Percentiles rank a stretch among this genome's conserved stretches.
Conservation (phyloP, 2,113 vertebrate genomes). For the Patagioenas fasciata region DNA sequence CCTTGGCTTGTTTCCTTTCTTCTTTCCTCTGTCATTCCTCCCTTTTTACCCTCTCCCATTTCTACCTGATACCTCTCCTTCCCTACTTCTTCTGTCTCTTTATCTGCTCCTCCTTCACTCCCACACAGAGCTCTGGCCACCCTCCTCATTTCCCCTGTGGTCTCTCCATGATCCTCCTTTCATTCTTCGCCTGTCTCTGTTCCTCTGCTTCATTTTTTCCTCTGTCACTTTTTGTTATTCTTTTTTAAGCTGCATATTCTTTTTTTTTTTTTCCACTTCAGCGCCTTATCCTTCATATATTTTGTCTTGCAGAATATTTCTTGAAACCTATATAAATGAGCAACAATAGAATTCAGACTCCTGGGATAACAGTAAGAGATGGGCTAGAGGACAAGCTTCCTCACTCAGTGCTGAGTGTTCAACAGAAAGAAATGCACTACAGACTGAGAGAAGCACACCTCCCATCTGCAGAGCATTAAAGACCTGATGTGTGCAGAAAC, state of each 20-base stretch:
- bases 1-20: background rate
- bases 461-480: background rate
- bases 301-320: background rate
- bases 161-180: background rate
- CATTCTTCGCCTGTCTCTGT: background rate
- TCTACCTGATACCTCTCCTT: background rate
- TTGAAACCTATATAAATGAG: background rate
- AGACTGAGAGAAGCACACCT: background rate
- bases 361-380: background rate
- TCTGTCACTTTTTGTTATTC: background rate
- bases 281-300: background rate
- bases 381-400: background rate
- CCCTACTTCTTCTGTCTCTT: background rate
- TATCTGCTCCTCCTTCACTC: background rate
- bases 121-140: background rate
- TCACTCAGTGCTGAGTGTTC: background rate
- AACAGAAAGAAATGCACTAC: background rate
- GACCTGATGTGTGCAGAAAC: background rate
- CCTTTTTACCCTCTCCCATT: background rate
- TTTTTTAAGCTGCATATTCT: background rate
- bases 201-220: background rate
- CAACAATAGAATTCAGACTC: background rate
- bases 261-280: background rate
- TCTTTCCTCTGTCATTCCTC: background rate
- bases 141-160: background rate